Evolutionary conservation across 1,140 invertebrate genomes (phyloP).

Genomic region (Holcopasites calliopsidis): DNA sequence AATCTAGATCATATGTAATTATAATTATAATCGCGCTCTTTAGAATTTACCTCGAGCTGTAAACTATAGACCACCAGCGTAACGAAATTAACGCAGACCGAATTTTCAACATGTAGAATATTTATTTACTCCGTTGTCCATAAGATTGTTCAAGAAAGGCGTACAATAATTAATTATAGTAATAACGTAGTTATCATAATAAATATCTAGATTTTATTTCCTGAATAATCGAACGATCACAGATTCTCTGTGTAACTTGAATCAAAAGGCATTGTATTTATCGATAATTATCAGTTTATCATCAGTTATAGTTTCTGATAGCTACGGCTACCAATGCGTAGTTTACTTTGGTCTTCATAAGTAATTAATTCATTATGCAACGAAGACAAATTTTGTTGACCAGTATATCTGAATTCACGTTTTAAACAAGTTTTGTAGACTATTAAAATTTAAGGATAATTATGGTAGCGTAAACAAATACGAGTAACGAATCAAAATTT

Average conservation of each 20-base stretch:
- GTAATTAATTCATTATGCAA: neutral
- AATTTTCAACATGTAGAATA: neutral
- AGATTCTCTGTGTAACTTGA: too few species aligned
- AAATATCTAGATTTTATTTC: neutral
- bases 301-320: neutral
- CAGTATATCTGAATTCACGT: neutral
- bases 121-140: neutral
- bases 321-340: too few species aligned
- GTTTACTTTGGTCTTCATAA: neutral
- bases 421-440: too few species aligned
- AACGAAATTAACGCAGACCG: neutral
- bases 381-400: neutral
- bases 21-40: too few species aligned
- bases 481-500: slow-evolving; percentile 38
- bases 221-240: too few species aligned
- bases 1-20: slow-evolving; percentile 5
- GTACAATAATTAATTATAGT: neutral
- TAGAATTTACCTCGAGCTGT: slow-evolving; percentile 3
- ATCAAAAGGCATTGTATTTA: neutral
- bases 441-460: neutral
- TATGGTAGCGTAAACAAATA: neutral
- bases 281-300: neutral
- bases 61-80: neutral
- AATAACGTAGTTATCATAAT: too few species aligned
- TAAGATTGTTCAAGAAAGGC: neutral